Base-by-base conservation (phyloP, 2,888 invertebrate genomes). In the Tillus elongatus region DNA sequence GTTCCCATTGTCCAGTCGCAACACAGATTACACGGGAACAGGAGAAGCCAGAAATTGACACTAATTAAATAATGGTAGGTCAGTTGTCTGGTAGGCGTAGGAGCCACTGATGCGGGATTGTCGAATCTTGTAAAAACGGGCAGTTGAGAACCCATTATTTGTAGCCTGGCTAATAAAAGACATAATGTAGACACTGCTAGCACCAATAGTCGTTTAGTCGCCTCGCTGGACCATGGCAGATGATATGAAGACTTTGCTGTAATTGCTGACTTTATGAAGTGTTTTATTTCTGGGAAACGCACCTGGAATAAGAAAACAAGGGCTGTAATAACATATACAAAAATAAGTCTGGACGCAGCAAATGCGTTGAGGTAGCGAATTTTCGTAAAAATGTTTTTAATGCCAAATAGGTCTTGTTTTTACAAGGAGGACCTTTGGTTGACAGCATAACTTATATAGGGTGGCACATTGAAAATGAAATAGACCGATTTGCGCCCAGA, bases 1-100 rank as follows among this genome's bases (percentile, higher is more conserved):
- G 91, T 91, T 35, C 90, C 95, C 96, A 96, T 96, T 30, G 95
- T 96, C 95, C 95, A 96, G 69, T 96, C 96, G 66, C 95, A 95
- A 69, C 95, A 95, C 37, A 96, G 73, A 50, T 86, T 79, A 50
- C 84, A 84, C 2, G 96, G 96, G 56, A 87, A 79, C 36, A 93
- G 73, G 46, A 96, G 71, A 47, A 96, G 72, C 87, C 91, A 91
- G 36, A 84, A 73, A 68, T 96, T 96, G 46, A 93, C 74, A 35
- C 89, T 84, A 44, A 91, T 80, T 49, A 96, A 74, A 69, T 93
- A 95, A 63, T 89, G 87, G 69, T 88, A 95, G 10, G 95, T 92
- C 40, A 96, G 69, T 61, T 95, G 93, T 43, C 92, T 73, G 15
- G 76, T 67, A 12, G 95, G 95, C 4, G 84, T 79, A 4, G 75